Evolutionary conservation across 2,888 invertebrate species (phyloP).

Genomic region (Aleiodes testaceus): DNA sequence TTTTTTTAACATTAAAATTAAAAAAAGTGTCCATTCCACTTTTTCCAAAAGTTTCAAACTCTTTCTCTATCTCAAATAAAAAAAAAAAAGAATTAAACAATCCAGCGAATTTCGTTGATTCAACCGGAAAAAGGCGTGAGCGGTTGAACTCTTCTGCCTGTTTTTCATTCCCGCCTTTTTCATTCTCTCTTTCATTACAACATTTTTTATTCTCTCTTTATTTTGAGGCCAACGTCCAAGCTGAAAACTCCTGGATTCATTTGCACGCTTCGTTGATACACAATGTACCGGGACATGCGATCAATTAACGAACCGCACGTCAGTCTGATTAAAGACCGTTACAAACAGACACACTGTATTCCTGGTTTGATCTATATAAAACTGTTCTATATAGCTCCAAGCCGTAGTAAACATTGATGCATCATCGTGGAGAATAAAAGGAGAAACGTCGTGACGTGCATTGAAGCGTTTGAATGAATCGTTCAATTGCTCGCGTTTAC

Average conservation of each 20-base stretch:
- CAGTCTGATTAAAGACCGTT: slow-evolving; percentile 37
- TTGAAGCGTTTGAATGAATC: slow-evolving; percentile 13
- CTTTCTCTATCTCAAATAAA: background rate
- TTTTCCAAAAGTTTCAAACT: no score
- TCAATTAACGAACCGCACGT: slow-evolving; percentile 38
- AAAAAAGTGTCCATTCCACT: no score
- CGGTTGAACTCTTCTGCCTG: slow-evolving; percentile 33
- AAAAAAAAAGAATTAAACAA: slow-evolving; percentile 5
- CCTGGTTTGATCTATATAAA: background rate
- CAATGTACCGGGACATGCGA: slow-evolving; percentile 34
- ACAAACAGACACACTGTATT: slow-evolving; percentile 27
- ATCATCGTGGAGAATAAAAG: background rate
- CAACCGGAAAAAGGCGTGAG: slow-evolving; percentile 33
- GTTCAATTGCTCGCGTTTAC: background rate
- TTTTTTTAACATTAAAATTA: no score
- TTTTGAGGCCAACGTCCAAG: slow-evolving; percentile 14
- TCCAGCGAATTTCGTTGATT: slow-evolving; percentile 31
- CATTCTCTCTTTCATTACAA: slow-evolving; percentile 8
- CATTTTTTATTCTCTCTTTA: slow-evolving; percentile 12
- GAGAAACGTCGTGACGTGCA: background rate
- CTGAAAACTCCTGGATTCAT: slow-evolving; percentile 24
- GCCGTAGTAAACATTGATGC: slow-evolving; percentile 14
- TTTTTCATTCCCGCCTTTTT: slow-evolving; percentile 30
- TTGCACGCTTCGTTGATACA: slow-evolving; percentile 37
- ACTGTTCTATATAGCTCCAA: background rate